These are phyloP conservation scores for Mesoclemmys tuberculata DNA, from an alignment of 2,113 vertebrate species.

Conservation along the genomic window DNA sequence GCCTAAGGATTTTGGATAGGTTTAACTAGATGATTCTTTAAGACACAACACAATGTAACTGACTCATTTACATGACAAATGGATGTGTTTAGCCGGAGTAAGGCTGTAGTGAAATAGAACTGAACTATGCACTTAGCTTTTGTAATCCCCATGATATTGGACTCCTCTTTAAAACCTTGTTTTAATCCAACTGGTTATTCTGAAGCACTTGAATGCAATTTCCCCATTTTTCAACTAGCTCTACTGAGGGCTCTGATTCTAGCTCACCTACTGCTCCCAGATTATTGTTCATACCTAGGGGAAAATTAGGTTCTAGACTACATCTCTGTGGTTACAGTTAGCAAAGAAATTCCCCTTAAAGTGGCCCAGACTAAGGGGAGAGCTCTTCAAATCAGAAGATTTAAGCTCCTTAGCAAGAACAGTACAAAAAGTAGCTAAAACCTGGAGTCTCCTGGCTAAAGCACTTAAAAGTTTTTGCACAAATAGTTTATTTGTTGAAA, in stretches of 20 bases:
- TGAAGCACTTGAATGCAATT: conserved; percentile 17
- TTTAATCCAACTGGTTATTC: conserved; percentile 1
- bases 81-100: background rate
- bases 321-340: background rate
- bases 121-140: background rate
- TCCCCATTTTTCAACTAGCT: background rate
- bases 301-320: background rate
- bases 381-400: too few species aligned
- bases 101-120: accelerated
- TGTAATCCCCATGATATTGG: conserved; percentile 2
- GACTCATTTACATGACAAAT: background rate
- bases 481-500: too few species aligned
- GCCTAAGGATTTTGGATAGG: background rate
- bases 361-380: too few species aligned
- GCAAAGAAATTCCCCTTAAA: too few species aligned
- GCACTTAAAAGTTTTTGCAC: too few species aligned
- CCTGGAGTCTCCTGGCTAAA: too few species aligned
- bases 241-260: background rate
- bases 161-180: conserved; percentile 15
- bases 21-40: background rate
- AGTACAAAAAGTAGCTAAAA: too few species aligned
- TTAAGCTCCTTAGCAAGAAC: too few species aligned
- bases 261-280: background rate
- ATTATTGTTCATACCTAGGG: background rate
- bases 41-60: background rate